Base-by-base conservation (phyloP, 1,140 invertebrate genomes). In the Drosophila obscura region DNA sequence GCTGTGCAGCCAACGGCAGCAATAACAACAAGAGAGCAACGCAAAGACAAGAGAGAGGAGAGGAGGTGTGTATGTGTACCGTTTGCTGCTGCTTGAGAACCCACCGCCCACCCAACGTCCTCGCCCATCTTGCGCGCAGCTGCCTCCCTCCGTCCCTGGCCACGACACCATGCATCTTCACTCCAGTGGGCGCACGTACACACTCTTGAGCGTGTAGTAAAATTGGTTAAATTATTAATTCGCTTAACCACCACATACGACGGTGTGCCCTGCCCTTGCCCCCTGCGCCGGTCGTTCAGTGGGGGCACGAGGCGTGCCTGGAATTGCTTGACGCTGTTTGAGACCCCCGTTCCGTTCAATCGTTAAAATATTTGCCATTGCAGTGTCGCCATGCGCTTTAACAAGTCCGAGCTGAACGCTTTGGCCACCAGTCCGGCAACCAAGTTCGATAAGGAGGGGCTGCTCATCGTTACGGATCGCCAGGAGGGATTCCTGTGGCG, bases 401-500 rank as follows among this genome's bases (percentile, higher is more conserved):
- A 98, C 92, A 97, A 96, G 91, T 95, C 96, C 92, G 97, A 98
- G 92, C 92, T 99, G 74, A 93, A 95, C 69, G 95, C 96, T 56
- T 92, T 98, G 90, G 97, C 97, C 49, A 95, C 95, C 6, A 96
- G 97, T 92, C 96, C 96, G 24, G 95, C 95, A 11, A 95, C 96
- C 79, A 97, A 96, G 92, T 98, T 98, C 93, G 97, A 98, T 90
- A 97, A 97, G 88, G 97, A 98, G 94, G 97, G 98, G 16, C 94
- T 97, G 72, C 93, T 98, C 52, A 95, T 96, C 57, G 94, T 99
- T 48, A 95, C 94, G 66, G 97, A 98, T 92, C 95, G 96, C 72
- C 96, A 97, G 84, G 97, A 98, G 90, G 95, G 97, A 50, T 97
- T 98, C 92, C 97, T 99, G 92, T 95, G 97, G 81, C 94, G 96